These are phyloP conservation scores for Pocota personata DNA, from an alignment of 2,888 invertebrate genomes.

Conservation along the genomic window DNA sequence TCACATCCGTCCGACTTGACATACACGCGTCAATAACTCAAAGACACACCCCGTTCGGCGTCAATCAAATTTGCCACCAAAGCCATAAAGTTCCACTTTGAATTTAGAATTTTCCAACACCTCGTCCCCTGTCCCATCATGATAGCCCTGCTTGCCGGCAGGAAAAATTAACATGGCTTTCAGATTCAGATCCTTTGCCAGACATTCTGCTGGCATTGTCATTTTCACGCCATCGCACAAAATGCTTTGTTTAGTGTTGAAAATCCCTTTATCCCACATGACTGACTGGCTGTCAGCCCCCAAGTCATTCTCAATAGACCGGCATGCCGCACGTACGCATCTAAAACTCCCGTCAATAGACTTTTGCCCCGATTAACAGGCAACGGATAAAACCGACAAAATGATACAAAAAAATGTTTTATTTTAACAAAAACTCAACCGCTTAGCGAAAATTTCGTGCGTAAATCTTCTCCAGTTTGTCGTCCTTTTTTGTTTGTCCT, in stretches of 20 bases:
- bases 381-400: constrained; percentile 24
- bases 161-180: constrained; percentile 29
- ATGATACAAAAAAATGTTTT: constrained; percentile 26
- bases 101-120: constrained; percentile 11
- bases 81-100: constrained; percentile 35
- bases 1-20: constrained; percentile 36
- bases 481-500: background rate
- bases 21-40: constrained; percentile 36
- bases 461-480: constrained; percentile 46
- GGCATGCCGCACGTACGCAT: constrained; percentile 45
- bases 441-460: constrained; percentile 52
- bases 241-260: constrained; percentile 42
- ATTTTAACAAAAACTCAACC: constrained; percentile 47
- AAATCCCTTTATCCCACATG: constrained; percentile 65
- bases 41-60: constrained; percentile 22
- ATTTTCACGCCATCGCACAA: constrained; percentile 44
- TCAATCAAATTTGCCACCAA: constrained; percentile 55
- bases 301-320: constrained; percentile 17
- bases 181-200: background rate
- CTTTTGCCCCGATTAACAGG: constrained; percentile 35
- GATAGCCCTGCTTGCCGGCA: background rate
- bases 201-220: constrained; percentile 45
- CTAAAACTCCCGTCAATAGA: constrained; percentile 10
- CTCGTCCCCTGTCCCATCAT: background rate
- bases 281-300: constrained; percentile 47